Conservation (phyloP, 2,797 vertebrate genomes). For the Megalops cyprinoides region DNA sequence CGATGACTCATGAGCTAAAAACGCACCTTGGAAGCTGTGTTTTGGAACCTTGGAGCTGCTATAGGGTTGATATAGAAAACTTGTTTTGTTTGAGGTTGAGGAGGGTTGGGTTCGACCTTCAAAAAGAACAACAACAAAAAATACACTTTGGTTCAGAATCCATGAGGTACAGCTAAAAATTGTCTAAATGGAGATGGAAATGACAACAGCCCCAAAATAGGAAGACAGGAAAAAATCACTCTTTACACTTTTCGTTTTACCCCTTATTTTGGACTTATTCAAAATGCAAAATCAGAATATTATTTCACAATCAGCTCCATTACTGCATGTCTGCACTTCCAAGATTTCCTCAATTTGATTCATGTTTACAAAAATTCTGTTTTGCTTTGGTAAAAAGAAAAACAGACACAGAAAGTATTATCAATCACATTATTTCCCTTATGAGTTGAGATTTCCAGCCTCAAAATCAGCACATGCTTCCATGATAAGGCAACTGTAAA, state of each 20-base stretch:
- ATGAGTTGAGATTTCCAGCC: neutral
- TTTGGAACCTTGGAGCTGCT: constrained; percentile 83
- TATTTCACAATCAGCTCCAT: constrained; percentile 14
- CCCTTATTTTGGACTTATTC: neutral
- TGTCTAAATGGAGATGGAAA: constrained; percentile 29
- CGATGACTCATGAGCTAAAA: constrained; percentile 47
- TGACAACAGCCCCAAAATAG: neutral
- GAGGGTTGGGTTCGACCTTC: constrained; percentile 83
- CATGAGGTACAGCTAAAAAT: constrained; percentile 11
- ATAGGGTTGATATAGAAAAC: constrained; percentile 87
- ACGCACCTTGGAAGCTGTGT: constrained; percentile 83
- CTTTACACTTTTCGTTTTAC: neutral
- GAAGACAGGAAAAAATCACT: neutral
- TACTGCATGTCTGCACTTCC: neutral
- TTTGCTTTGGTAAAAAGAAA: neutral
- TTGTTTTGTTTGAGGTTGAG: constrained; percentile 84
- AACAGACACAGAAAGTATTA: neutral
- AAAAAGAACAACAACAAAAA: constrained; percentile 10
- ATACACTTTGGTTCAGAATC: constrained; percentile 35
- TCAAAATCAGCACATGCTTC: neutral
- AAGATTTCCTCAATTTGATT: neutral
- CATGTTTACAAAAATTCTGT: neutral
- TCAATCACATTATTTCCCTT: neutral
- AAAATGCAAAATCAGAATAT: neutral
- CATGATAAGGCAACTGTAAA: neutral